Evolutionary conservation across 2,888 invertebrate genomes (phyloP), one percentile per base, ranked within the genome.

Genomic region (Gisinianus flammeolus): DNA sequence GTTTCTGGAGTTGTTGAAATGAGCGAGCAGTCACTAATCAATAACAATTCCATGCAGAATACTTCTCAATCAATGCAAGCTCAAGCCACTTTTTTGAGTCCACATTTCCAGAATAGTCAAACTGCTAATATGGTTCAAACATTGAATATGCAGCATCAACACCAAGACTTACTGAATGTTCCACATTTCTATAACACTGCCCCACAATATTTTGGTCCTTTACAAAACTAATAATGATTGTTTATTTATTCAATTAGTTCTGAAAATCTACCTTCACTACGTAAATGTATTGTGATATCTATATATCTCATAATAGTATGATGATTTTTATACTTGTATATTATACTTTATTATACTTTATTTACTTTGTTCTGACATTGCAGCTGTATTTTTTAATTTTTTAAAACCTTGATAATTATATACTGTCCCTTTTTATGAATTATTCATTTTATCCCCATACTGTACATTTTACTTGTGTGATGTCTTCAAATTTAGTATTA

Each of bases 131-230:
- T 77, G 22, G 70, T 76, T 3, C 79, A 79, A 31, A 72, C 76
- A 19, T 28, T 79, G 16, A 68, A 69, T 3, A 73, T 79, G 77
- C 79, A 73, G 33, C 78, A 78, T 58, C 71, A 77, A 64, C 78
- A 78, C 24, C 76, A 76, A 44, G 79, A 79, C 44, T 64, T 79
- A 62, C 68, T 79, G 31, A 76, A 56, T 73, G 79, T 79, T 52
- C 76, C 76, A 1, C 44, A 71, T 5, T 79, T 76, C 56, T 79
- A 76, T 67, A 76, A 67, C 19, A 24, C 58, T n/a, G 28, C 56
- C 10, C 54, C 62, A 30, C 76, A 76, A 35, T 79, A 71, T 56
- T 76, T 79, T 54, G 76, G 58, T 16, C 66, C 76, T 3, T 68
- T 78, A 28, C 76, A 79, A 12, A 58, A 62, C 12, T 67, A 44